Evolutionary conservation across 2,113 vertebrate genomes (phyloP).

Genomic region (Aythya baeri): DNA sequence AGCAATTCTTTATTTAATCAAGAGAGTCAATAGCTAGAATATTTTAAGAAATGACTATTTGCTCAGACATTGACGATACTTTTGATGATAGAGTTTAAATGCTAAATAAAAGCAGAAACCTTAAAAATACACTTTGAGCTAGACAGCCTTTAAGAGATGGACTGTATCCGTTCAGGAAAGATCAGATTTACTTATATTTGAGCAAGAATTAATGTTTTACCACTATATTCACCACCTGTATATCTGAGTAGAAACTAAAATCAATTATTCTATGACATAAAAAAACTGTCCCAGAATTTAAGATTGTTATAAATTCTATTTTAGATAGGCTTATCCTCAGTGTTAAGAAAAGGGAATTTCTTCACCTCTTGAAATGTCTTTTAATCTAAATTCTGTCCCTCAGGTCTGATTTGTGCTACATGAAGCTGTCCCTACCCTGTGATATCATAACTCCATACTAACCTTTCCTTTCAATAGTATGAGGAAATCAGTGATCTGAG

Average conservation of each 20-base stretch:
- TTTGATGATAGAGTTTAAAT: constrained; percentile 10
- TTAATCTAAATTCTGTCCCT: neutral
- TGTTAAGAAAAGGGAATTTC: neutral
- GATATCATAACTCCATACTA: neutral
- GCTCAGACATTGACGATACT: neutral
- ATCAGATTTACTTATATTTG: neutral
- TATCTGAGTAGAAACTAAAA: neutral
- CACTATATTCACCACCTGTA: neutral
- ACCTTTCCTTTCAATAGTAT: neutral
- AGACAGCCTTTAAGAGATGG: neutral
- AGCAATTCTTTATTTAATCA: constrained; percentile 1
- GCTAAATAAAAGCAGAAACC: neutral
- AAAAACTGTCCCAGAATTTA: neutral
- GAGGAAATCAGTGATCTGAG: neutral
- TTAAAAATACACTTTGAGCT: neutral
- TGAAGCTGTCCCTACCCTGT: neutral
- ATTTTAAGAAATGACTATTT: neutral
- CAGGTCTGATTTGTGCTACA: neutral
- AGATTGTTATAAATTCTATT: neutral
- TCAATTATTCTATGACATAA: neutral
- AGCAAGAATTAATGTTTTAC: neutral
- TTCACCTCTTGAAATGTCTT: neutral
- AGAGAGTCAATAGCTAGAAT: neutral
- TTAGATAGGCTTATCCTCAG: neutral
- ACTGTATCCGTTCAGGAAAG: neutral